These are phyloP conservation scores for Cynodonichthys magdalenae DNA, from an alignment of 2,797 vertebrate genomes.

Conservation along the genomic window DNA sequence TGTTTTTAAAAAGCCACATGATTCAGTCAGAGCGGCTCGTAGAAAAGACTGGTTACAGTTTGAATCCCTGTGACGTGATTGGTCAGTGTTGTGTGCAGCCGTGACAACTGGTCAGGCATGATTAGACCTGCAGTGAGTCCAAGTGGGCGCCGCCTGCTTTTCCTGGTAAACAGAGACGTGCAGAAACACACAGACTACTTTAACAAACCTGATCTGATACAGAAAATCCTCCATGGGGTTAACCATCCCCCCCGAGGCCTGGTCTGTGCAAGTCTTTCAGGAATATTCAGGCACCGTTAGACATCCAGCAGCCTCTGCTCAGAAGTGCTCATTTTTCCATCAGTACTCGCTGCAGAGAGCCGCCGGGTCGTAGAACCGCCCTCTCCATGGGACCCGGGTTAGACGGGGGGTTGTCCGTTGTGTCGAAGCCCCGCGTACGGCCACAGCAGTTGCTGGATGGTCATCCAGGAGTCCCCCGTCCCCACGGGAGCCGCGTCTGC, in stretches of 20 bases:
- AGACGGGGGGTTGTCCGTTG: conserved; percentile 89
- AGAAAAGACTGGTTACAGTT: conserved; percentile 15
- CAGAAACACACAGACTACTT: conserved; percentile 36
- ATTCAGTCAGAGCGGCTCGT: conserved; percentile 28
- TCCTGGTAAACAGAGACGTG: conserved; percentile 21
- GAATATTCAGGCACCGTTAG: conserved; percentile 61
- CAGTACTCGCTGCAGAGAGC: conserved; percentile 20
- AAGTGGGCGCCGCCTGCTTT: conserved; percentile 6
- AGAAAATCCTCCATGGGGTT: conserved; percentile 53
- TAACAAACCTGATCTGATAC: conserved; percentile 64
- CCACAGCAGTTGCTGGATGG: conserved; percentile 93
- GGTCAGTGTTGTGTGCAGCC: conserved; percentile 16
- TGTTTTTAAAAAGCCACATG: conserved; percentile 48
- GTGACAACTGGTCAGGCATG: conserved; percentile 8
- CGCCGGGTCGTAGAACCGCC: conserved; percentile 10
- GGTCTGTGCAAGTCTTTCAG: conserved; percentile 38
- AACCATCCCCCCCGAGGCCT: conserved; percentile 36
- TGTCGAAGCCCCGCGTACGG: conserved; percentile 88
- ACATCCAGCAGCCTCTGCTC: conserved; percentile 26
- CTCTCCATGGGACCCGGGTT: conserved; percentile 27
- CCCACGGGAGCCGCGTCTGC: conserved; percentile 89
- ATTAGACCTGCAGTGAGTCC: conserved; percentile 8
- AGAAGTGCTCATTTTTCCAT: conserved; percentile 10
- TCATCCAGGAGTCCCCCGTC: conserved; percentile 89
- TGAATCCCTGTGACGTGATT: conserved; percentile 35